These are phyloP conservation scores for Ramphastos sulfuratus DNA, from an alignment of 2,113 vertebrate genomes.

Conservation along the genomic window DNA sequence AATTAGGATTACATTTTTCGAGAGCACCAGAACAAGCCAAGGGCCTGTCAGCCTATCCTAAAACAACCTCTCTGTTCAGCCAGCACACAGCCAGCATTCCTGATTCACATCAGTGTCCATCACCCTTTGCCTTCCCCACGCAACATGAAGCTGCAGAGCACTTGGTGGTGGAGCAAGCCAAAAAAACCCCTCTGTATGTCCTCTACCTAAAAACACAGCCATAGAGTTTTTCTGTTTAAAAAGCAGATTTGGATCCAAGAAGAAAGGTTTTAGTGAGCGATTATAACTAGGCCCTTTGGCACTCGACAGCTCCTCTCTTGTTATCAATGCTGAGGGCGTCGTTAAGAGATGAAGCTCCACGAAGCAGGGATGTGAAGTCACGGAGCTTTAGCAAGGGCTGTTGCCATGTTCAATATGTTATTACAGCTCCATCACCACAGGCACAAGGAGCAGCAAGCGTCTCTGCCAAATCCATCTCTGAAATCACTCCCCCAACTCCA, in stretches of 20 bases:
- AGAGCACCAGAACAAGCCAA: constrained; percentile 60
- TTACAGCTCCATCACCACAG: constrained; percentile 64
- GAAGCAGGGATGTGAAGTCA: constrained; percentile 28
- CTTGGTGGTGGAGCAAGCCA: not conserved
- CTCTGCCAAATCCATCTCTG: constrained; percentile 44
- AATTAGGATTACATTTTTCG: constrained; percentile 48
- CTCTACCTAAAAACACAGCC: constrained; percentile 15
- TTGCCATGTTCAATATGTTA: constrained; percentile 52
- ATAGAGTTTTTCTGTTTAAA: constrained; percentile 22
- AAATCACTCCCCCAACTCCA: constrained; percentile 28
- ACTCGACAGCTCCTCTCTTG: constrained; percentile 13
- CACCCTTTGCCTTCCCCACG: not conserved
- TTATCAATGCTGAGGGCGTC: constrained; percentile 27
- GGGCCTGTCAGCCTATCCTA: constrained; percentile 62
- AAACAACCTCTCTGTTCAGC: constrained; percentile 18
- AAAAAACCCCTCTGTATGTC: constrained; percentile 1
- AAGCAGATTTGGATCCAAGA: constrained; percentile 39
- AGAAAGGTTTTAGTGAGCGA: not conserved
- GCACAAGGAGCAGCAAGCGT: constrained; percentile 22
- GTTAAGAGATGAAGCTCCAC: constrained; percentile 39
- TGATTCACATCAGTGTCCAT: constrained; percentile 25
- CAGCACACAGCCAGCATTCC: constrained; percentile 31
- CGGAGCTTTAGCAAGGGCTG: constrained; percentile 36
- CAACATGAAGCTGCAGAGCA: not conserved
- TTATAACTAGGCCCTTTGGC: constrained; percentile 31